These are phyloP conservation scores for Cenopis cana DNA, from an alignment of 2,888 invertebrate species.

Conservation along the genomic window DNA sequence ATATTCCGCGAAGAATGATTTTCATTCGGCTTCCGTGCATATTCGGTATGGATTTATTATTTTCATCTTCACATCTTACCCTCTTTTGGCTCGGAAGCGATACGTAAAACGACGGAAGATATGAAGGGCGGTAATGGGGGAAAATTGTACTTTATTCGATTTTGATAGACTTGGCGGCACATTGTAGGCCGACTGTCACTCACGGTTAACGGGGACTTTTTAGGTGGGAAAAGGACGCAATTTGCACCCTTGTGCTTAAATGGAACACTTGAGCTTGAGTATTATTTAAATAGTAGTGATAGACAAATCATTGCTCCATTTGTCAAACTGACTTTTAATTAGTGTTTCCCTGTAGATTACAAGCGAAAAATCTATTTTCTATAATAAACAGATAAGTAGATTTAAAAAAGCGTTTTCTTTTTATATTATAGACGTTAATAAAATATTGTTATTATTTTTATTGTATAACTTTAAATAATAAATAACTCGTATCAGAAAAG, in stretches of 20 bases:
- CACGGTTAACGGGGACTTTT: constrained; percentile 58
- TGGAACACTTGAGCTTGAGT: constrained; percentile 24
- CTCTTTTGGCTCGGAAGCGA: constrained; percentile 81
- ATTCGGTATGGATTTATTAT: constrained; percentile 83
- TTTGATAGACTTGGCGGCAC: constrained; percentile 82
- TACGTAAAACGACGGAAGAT: constrained; percentile 84
- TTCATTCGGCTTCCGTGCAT: constrained; percentile 74
- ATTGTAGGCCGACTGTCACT: constrained; percentile 76
- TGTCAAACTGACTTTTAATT: background rate
- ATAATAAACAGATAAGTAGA: background rate
- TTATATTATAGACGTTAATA: background rate
- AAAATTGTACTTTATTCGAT: constrained; percentile 84
- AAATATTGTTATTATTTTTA: no score
- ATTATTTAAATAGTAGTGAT: constrained; percentile 28
- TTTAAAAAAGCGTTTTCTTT: background rate
- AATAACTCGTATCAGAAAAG: constrained; percentile 3
- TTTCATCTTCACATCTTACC: constrained; percentile 79
- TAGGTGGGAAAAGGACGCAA: constrained; percentile 28
- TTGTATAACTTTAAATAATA: background rate
- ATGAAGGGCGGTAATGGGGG: constrained; percentile 82
- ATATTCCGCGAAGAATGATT: constrained; percentile 65
- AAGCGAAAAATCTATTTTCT: background rate
- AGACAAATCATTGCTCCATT: background rate
- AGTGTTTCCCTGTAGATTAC: background rate
- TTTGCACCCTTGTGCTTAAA: constrained; percentile 29